phyloP scores from a whole-genome alignment of 2,888 invertebrate genomes.

The Clitarchus hookeri region DNA sequence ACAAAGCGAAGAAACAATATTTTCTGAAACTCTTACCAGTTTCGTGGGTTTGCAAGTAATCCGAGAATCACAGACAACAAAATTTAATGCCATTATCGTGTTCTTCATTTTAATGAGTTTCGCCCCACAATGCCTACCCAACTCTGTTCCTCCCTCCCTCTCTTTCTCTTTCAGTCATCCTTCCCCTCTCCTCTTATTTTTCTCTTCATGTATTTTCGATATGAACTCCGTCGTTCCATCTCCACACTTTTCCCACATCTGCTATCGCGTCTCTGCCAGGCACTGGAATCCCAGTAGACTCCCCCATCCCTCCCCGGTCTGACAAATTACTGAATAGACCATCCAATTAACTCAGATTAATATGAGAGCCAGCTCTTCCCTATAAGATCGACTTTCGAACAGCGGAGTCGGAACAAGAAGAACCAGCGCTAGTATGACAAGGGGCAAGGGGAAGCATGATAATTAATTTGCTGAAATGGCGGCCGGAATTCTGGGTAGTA shows the following conservation, averaged over 20 bases:
- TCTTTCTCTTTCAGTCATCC: neutral
- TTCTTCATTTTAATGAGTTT: neutral
- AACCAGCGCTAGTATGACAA: neutral
- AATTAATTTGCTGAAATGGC: neutral
- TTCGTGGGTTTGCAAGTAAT: neutral
- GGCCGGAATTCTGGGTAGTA: neutral
- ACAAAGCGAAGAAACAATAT: too few relatives aligned
- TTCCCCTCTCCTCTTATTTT: neutral
- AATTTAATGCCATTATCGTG: neutral
- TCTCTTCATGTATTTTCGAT: neutral
- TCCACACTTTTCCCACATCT: neutral
- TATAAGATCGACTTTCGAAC: neutral
- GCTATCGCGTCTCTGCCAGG: slow-evolving; percentile 14
- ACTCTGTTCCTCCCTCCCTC: neutral
- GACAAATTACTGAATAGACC: slow-evolving; percentile 14
- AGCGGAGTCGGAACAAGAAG: neutral
- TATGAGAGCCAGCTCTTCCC: neutral
- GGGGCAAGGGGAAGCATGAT: neutral
- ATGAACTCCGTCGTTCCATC: neutral
- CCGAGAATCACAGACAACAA: neutral
- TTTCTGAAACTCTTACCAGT: too few relatives aligned
- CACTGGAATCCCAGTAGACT: neutral
- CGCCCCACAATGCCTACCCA: neutral
- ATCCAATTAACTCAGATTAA: slow-evolving; percentile 14
- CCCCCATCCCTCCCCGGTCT: neutral